Evolutionary conservation across 2,797 vertebrate genomes (phyloP).

Genomic region (Selene dorsalis): DNA sequence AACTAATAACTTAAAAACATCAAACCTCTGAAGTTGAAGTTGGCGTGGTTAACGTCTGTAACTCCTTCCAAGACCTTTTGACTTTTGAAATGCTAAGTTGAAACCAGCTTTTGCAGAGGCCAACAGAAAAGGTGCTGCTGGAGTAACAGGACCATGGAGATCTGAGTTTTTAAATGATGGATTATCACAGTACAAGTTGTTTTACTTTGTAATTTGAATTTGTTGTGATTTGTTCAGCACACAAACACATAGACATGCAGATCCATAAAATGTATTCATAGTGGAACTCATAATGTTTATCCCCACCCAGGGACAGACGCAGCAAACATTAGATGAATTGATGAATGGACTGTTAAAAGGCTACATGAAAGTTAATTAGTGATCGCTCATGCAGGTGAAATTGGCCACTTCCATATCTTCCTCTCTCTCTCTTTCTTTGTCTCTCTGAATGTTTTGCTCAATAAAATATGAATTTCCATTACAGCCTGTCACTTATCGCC

Average conservation of each 20-base stretch:
- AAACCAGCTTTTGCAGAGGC: background rate
- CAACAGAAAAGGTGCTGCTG: background rate
- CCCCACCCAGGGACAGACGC: conserved; percentile 9
- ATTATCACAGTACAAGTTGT: background rate
- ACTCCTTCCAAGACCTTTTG: background rate
- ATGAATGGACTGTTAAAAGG: conserved; percentile 39
- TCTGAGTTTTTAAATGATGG: background rate
- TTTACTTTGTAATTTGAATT: too few species aligned
- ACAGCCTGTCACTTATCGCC: conserved; percentile 21
- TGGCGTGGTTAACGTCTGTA: background rate
- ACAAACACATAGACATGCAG: background rate
- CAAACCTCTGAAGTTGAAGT: background rate
- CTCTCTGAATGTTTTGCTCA: conserved; percentile 16
- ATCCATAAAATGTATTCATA: background rate
- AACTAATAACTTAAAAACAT: too few species aligned
- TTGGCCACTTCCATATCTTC: conserved; percentile 1
- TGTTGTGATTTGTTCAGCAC: background rate
- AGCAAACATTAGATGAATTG: conserved; percentile 34
- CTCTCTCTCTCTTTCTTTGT: background rate
- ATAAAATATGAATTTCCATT: conserved; percentile 24
- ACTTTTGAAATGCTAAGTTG: too few species aligned
- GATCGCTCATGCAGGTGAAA: conserved; percentile 55
- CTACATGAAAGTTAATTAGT: conserved; percentile 60
- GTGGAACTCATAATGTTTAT: conserved; percentile 32
- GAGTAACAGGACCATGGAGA: background rate